Base-by-base conservation (phyloP, 1,140 invertebrate genomes). In the Leptinotarsa texana region DNA sequence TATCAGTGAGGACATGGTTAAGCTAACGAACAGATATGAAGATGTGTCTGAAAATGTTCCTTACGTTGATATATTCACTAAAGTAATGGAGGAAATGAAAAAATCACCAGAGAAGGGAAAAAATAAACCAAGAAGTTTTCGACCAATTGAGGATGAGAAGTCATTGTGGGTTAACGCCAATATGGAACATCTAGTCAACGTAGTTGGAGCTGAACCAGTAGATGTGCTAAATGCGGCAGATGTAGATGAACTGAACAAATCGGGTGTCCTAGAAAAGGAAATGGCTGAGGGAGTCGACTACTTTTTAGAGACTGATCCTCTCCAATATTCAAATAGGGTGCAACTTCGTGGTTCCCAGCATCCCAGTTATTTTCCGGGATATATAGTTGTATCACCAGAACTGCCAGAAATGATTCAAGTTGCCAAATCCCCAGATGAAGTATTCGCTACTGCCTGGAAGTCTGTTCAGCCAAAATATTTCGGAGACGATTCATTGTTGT, bases 321-420 rank as follows among this genome's bases (percentile, higher is more conserved):
- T 78, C 0, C 79, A 79, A 72, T 82, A 80, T 27, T 65, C 75
- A 47, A 81, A 82, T 17, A 80, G 77, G 70, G 80, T 83, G 15
- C 83, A 85, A 71, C 69, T 85, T n/a, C 65, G 83, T 61, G 83
- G 83, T 17, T 74, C 79, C 8, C 74, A 81, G 49, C 72, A 72
- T 13, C 83, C 83, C 3, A 18, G 69, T 17, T 84, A 82, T 82
- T 84, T 85, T 72, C 82, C 82, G 63, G 83, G 83, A 82, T 76
- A 74, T 24, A 48, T 47, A 24, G 61, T 73, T 17, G 80, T 82
- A 61, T 74, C 83, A 18, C 82, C 83, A 17, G 78, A 82, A 22
- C 73, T 81, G 67, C 78, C 79, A 13, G 80, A 81, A 61, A 49
- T 80, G 13, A 69, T 83, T 21, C 76, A 78, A 71, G 21, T 83